These are phyloP conservation scores for Lepus townsendii DNA, from an alignment of 2,797 vertebrate species.

Conservation along the genomic window DNA sequence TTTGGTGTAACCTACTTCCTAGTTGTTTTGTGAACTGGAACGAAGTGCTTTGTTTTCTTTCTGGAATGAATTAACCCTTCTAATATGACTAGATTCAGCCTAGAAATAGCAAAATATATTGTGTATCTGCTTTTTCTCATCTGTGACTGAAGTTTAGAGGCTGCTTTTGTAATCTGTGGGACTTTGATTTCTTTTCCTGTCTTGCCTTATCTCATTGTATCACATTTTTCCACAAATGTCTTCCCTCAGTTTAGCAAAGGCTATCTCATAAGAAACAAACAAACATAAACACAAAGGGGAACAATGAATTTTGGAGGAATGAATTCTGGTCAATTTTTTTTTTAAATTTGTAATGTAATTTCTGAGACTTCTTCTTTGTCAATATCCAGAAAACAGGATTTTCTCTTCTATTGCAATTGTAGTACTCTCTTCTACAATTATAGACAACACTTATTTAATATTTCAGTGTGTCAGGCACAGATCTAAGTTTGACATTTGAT, in stretches of 20 bases:
- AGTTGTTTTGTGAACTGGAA: background rate
- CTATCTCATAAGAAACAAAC: background rate
- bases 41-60: slow-evolving; percentile 22
- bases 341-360: background rate
- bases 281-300: background rate
- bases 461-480: background rate
- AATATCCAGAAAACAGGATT: background rate
- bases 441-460: background rate
- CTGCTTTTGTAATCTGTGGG: background rate
- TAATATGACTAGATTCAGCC: background rate
- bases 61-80: background rate
- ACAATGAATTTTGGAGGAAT: background rate
- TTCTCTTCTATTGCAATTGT: background rate
- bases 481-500: background rate
- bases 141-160: background rate
- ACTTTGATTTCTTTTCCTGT: background rate
- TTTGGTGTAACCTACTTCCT: background rate
- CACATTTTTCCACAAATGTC: background rate
- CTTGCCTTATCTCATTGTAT: background rate
- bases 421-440: background rate
- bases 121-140: background rate
- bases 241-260: background rate
- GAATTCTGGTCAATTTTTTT: background rate
- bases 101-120: background rate
- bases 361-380: background rate